A percentile compares a stretch with the other conserved stretches of the same genome.
phyloP scores from a whole-genome alignment of 37 sponge, comb jelly and placozoan species.

The Mnemiopsis leidyi region DNA sequence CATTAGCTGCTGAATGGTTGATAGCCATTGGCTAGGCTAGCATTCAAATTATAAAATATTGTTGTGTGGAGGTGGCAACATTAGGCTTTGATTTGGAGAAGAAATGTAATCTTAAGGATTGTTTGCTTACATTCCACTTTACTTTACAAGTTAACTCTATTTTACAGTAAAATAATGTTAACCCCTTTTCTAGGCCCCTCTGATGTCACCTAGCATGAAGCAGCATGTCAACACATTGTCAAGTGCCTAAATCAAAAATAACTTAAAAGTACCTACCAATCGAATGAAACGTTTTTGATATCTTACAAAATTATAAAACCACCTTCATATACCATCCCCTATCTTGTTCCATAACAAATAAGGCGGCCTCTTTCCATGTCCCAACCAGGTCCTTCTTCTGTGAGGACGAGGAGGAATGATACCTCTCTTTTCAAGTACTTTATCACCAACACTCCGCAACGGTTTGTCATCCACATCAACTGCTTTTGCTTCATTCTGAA shows the following conservation, averaged over 20 bases:
- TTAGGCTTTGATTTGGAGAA: too few species aligned
- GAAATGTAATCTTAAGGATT: too few species aligned
- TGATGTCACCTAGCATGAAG: too few species aligned
- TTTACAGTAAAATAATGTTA: too few species aligned
- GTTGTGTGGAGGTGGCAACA: too few species aligned
- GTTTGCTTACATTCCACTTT: too few species aligned
- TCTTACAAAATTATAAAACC: not conserved
- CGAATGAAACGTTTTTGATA: not conserved
- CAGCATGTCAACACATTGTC: too few species aligned
- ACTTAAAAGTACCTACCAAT: not conserved
- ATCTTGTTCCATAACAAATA: conserved; percentile 33
- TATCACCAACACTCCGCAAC: not conserved
- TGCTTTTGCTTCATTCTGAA: conserved; percentile 8
- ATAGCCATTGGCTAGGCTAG: too few species aligned
- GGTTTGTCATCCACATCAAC: not conserved
- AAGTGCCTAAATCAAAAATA: not conserved
- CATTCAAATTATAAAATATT: too few species aligned
- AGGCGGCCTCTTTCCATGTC: not conserved
- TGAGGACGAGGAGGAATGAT: not conserved
- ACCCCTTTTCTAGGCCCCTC: too few species aligned
- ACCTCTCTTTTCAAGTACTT: not conserved
- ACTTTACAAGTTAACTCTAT: too few species aligned
- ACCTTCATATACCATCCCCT: not conserved
- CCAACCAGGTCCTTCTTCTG: not conserved
- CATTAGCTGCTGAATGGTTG: too few species aligned